Evolutionary conservation across 92 coral and sea anemone species (phyloP), one percentile per base, ranked within the genome.

Genomic region (Siderastrea radians): DNA sequence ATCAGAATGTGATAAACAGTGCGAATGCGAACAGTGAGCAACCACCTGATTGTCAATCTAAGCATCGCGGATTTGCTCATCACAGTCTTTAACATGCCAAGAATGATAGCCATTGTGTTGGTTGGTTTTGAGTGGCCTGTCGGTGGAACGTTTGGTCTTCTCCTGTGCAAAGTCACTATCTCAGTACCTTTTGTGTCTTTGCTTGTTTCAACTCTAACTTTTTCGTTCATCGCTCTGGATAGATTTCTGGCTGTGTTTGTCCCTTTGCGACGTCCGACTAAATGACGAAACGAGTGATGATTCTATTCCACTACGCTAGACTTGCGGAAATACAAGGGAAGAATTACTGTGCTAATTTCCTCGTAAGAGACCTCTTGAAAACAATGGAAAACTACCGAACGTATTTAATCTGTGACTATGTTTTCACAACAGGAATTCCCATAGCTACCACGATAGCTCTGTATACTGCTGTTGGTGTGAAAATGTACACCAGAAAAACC

Each of bases 221-320:
- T 78, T 49, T 13, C 71, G 19, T 60, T 78, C 38, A 78, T 78
- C 68, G 83, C 83, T 19, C 47, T 78, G 83, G 71, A 60, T 49
- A 60, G 83, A 46, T 78, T 78, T 53, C 12, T 78, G 7, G 83
- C 83, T 1, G 83, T 78, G 38, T 59, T 78, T 12, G 58, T 6
- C 26, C 83, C 83, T 3, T 52, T 78, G 6, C 53, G 83, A 45
- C 68, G 83, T 19, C 83, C 68, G 15, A 46, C n/a, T n/a, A n/a
- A n/a, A n/a, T 26, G 38, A 26, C 38, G 38, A 26, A 26, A 26
- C 38, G 38, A 26, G 38, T 26, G 0, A 0, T 26, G n/a, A n/a
- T 61, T 45, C 45, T 60, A 49, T 78, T 78, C 15, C 83, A 61
- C 46, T 78, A 60, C 83, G 54, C 69, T 15, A 46, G 3, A 2